These are phyloP conservation scores for Trissoscelio sp. DNA, from an alignment of 2,888 invertebrate genomes.

Conservation along the genomic window DNA sequence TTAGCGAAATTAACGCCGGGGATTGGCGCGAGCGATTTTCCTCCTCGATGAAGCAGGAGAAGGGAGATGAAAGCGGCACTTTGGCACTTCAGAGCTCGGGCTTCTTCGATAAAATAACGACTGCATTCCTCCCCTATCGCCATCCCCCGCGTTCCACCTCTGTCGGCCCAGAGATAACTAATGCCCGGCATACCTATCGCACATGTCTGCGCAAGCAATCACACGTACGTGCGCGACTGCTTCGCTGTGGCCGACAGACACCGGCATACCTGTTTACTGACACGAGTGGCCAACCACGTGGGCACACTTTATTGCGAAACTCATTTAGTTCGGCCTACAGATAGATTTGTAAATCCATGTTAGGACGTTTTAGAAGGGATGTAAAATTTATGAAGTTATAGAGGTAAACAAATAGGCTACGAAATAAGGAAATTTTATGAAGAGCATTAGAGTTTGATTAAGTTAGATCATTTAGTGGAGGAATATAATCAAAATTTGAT, in stretches of 20 bases:
- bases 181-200: constrained; percentile 73
- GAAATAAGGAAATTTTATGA: too few species aligned
- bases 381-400: too few species aligned
- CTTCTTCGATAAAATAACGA: constrained; percentile 79
- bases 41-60: neutral
- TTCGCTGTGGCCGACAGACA: constrained; percentile 11
- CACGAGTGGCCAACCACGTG: constrained; percentile 68
- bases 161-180: constrained; percentile 74
- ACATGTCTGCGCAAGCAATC: constrained; percentile 67
- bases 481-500: too few species aligned
- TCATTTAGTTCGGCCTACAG: constrained; percentile 20
- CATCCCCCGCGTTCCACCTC: constrained; percentile 72
- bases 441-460: too few species aligned
- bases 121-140: constrained; percentile 79
- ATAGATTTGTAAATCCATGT: neutral
- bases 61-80: constrained; percentile 52
- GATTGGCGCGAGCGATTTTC: constrained; percentile 39
- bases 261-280: constrained; percentile 60
- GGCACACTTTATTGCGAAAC: constrained; percentile 71
- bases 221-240: constrained; percentile 44
- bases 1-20: constrained; percentile 42
- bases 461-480: too few species aligned
- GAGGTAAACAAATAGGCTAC: too few species aligned
- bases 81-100: constrained; percentile 77
- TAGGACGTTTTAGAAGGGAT: neutral